A percentile compares a stretch with the other conserved stretches of the same genome.
phyloP scores from a whole-genome alignment of 2,888 invertebrate species.

The Gnatocerus cornutus region DNA sequence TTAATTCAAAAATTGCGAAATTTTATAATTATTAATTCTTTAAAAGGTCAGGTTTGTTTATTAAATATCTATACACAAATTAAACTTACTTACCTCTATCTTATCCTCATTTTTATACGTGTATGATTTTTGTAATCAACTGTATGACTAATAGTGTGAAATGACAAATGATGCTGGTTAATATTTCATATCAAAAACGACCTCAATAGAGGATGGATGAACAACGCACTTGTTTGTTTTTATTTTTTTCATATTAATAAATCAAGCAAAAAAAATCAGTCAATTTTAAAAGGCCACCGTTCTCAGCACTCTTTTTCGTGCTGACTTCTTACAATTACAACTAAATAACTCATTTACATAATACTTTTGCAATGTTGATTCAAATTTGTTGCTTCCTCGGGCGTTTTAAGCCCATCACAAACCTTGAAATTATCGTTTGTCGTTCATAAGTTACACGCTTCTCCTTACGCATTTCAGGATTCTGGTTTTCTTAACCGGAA shows the following conservation, averaged over 20 bases:
- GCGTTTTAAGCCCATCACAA: neutral
- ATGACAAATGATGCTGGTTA: no score
- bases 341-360: conserved; percentile 17
- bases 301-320: neutral
- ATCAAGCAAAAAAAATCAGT: neutral
- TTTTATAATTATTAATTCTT: no score
- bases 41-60: no score
- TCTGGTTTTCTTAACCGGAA: neutral
- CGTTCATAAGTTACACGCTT: neutral
- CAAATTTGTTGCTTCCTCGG: neutral
- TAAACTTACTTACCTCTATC: no score
- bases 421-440: neutral
- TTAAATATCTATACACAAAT: no score
- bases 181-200: no score
- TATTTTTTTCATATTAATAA: neutral
- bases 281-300: neutral
- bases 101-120: no score
- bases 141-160: no score
- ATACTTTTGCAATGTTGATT: conserved; percentile 8
- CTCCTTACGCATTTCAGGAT: neutral
- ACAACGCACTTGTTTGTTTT: neutral
- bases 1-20: no score
- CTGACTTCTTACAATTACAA: neutral
- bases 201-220: no score
- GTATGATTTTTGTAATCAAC: no score